Evolutionary conservation across 2,797 vertebrate genomes (phyloP).

Genomic region (Syngnathus rostellatus): DNA sequence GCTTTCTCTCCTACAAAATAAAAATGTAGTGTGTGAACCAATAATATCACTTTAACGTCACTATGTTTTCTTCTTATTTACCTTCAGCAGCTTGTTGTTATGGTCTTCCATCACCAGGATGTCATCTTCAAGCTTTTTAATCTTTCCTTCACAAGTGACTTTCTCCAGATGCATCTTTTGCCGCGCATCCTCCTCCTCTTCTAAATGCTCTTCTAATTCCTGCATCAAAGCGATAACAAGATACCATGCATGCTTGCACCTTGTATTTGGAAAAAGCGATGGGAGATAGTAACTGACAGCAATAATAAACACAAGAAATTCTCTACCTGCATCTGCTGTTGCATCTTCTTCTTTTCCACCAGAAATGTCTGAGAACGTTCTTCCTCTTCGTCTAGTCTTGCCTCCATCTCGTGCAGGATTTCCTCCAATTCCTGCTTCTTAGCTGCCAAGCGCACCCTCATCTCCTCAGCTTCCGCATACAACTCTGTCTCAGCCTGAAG

Average conservation of each 20-base stretch:
- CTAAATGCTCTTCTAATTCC: slow-evolving; percentile 92
- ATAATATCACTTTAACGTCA: neutral
- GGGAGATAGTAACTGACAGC: neutral
- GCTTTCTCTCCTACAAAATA: slow-evolving; percentile 80
- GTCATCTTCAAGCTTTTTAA: slow-evolving; percentile 95
- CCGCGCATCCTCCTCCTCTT: slow-evolving; percentile 89
- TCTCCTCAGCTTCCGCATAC: slow-evolving; percentile 92
- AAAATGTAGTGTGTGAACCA: neutral
- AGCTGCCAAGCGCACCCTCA: slow-evolving; percentile 83
- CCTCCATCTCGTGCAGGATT: slow-evolving; percentile 95
- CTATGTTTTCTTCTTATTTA: slow-evolving; percentile 32
- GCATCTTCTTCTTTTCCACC: slow-evolving; percentile 91
- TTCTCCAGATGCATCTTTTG: slow-evolving; percentile 95
- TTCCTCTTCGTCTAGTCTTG: slow-evolving; percentile 90
- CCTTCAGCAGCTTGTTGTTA: slow-evolving; percentile 89
- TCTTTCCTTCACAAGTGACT: slow-evolving; percentile 86
- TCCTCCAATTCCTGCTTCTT: slow-evolving; percentile 97
- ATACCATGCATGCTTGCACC: neutral
- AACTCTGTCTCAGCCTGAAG: slow-evolving; percentile 94
- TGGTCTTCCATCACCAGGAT: slow-evolving; percentile 91
- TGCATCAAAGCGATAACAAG: slow-evolving; percentile 32
- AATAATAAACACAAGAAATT: neutral
- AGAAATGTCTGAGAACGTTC: slow-evolving; percentile 81
- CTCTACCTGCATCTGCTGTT: slow-evolving; percentile 89
- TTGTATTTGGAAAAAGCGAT: neutral